Conservation (phyloP, 2,797 vertebrate genomes). For the Acanthurus lineatus region DNA sequence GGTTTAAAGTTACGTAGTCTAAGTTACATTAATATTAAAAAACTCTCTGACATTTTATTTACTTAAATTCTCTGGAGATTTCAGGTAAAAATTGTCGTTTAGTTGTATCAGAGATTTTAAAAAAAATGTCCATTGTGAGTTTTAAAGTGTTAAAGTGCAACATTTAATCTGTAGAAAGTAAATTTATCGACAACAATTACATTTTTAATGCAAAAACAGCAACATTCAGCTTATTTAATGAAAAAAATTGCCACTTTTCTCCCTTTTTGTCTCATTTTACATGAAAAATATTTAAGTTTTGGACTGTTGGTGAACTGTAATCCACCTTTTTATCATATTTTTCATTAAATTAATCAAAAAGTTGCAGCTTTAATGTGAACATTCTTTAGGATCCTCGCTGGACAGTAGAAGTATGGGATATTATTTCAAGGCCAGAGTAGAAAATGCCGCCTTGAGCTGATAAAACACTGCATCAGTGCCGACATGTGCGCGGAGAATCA, state of each 20-base stretch:
- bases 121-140: background rate
- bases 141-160: background rate
- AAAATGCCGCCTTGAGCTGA: background rate
- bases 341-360: background rate
- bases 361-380: background rate
- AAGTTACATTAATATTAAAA: no score
- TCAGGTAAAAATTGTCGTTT: background rate
- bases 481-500: slow-evolving; percentile 12
- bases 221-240: background rate
- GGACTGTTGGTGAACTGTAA: no score
- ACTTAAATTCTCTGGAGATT: background rate
- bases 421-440: background rate
- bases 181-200: background rate
- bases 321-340: background rate
- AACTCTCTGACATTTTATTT: no score
- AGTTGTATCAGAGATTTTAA: no score
- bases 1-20: no score
- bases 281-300: background rate
- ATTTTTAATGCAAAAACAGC: background rate
- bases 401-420: background rate
- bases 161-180: background rate
- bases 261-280: background rate
- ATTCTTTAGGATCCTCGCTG: background rate
- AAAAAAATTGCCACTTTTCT: background rate
- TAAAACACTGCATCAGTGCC: background rate